phyloP scores from a whole-genome alignment of 1,140 invertebrate species.

The Uloborus diversus region DNA sequence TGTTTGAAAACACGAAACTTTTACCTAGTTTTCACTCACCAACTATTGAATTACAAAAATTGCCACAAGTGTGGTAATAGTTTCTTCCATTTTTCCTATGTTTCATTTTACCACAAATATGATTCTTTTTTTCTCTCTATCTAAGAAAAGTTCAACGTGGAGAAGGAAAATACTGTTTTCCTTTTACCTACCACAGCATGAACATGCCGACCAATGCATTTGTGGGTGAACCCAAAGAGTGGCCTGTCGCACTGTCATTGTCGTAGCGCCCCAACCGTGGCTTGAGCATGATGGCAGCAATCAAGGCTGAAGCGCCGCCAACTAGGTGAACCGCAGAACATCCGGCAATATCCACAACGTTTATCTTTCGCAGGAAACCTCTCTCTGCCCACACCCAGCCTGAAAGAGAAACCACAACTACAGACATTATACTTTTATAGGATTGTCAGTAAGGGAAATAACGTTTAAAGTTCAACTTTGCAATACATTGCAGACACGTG shows the following conservation, averaged over 20 bases:
- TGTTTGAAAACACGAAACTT: too few species aligned
- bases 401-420: conserved; percentile 61
- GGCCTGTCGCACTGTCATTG: conserved; percentile 72
- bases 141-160: too few species aligned
- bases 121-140: too few species aligned
- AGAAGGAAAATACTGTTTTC: not conserved
- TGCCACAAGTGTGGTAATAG: too few species aligned
- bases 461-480: too few species aligned
- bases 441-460: too few species aligned
- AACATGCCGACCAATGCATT: conserved; percentile 91
- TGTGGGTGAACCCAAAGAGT: conserved; percentile 86
- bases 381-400: conserved; percentile 89
- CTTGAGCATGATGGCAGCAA: conserved; percentile 88
- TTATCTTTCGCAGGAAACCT: conserved; percentile 81
- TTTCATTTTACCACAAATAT: too few species aligned
- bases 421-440: too few species aligned
- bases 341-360: conserved; percentile 87
- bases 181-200: conserved; percentile 77
- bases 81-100: too few species aligned
- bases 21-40: too few species aligned
- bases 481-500: too few species aligned
- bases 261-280: conserved; percentile 86
- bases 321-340: conserved; percentile 81
- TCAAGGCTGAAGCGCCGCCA: conserved; percentile 79
- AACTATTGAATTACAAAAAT: too few species aligned